Evolutionary conservation across 1,140 invertebrate species (phyloP).

Genomic region (Stenopsyche tienmushanensis): DNA sequence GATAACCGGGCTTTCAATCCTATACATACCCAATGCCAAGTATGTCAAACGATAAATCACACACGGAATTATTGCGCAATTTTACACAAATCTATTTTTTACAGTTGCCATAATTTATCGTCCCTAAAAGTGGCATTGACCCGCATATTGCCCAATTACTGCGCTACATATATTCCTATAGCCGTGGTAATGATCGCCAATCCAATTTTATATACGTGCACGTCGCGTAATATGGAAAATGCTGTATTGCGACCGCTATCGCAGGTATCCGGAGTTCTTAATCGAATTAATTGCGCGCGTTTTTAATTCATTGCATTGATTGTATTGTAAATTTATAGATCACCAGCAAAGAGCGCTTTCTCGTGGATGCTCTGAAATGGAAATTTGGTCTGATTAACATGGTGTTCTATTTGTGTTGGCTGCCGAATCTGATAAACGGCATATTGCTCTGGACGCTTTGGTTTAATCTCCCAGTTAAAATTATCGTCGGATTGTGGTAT

Average conservation of each 20-base stretch:
- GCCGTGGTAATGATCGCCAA: constrained; percentile 72
- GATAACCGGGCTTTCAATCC: constrained; percentile 64
- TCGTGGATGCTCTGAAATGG: constrained; percentile 67
- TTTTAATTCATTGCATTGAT: neutral
- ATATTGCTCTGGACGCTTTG: constrained; percentile 74
- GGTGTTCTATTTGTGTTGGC: constrained; percentile 79
- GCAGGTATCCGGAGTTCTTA: constrained; percentile 46
- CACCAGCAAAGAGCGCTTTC: constrained; percentile 68
- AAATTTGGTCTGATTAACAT: constrained; percentile 77
- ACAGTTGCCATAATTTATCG: constrained; percentile 69
- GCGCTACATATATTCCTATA: constrained; percentile 72
- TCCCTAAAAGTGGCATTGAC: constrained; percentile 60
- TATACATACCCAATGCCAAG: constrained; percentile 77
- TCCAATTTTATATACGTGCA: constrained; percentile 69
- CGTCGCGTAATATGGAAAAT: constrained; percentile 64
- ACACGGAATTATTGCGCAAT: too few species aligned
- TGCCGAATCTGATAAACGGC: constrained; percentile 77
- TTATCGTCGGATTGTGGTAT: constrained; percentile 74
- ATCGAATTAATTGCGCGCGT: too few species aligned
- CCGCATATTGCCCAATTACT: constrained; percentile 76
- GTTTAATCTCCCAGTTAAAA: constrained; percentile 67
- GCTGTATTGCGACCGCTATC: constrained; percentile 61
- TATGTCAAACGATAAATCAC: constrained; percentile 56
- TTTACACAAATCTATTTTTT: constrained; percentile 49
- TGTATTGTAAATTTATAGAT: constrained; percentile 53